Evolutionary conservation across 2,888 invertebrate genomes (phyloP).

Genomic region (Cantharis nigra): DNA sequence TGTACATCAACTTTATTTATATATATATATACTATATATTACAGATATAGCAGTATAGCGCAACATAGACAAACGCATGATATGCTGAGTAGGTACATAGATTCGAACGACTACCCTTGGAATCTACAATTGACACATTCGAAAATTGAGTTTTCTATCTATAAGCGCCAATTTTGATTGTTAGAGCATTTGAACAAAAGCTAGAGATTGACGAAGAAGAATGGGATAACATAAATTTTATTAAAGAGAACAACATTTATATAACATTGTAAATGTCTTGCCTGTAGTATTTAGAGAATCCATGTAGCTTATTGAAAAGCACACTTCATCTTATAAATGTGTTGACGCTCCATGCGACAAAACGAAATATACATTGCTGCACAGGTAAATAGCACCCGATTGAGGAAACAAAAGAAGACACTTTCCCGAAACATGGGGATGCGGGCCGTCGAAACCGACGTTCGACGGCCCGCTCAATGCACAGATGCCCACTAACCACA

Average conservation of each 20-base stretch:
- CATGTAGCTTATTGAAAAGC: conserved; percentile 7
- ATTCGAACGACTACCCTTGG: not conserved
- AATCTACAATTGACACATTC: not conserved
- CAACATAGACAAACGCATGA: not conserved
- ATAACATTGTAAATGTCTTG: not conserved
- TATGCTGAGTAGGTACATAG: not conserved
- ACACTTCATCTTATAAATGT: conserved; percentile 10
- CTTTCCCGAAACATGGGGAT: conserved; percentile 29
- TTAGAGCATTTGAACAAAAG: not conserved
- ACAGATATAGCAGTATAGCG: not conserved
- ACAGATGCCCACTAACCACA: conserved; percentile 48
- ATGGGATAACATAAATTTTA: not conserved
- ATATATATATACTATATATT: not conserved
- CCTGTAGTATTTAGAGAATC: not conserved
- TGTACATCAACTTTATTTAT: not conserved
- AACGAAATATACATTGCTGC: conserved; percentile 2
- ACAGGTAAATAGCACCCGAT: conserved; percentile 25
- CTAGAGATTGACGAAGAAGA: not conserved
- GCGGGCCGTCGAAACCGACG: conserved; percentile 40
- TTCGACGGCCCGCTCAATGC: conserved; percentile 47
- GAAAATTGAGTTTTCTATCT: too few relatives aligned
- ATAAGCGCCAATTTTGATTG: not conserved
- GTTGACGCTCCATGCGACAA: conserved; percentile 14
- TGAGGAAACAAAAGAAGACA: conserved; percentile 13
- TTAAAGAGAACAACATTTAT: not conserved